Base-by-base conservation (phyloP, 1,140 invertebrate genomes). In the Ceratosolen fusciceps region DNA sequence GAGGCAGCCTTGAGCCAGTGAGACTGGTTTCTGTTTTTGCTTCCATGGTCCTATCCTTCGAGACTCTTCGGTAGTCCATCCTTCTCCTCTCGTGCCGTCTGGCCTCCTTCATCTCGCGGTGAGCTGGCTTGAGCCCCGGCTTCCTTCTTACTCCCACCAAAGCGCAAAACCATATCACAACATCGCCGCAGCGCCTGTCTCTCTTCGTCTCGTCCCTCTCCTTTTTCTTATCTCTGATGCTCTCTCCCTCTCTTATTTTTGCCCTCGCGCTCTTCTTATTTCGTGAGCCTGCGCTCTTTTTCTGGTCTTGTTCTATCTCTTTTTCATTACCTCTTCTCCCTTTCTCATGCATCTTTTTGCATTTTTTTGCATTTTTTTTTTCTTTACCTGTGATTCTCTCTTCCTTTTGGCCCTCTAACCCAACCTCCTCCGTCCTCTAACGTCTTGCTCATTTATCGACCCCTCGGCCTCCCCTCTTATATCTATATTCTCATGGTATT, bases 21-120 rank as follows among this genome's bases (percentile, higher is more conserved):
- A 90, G 89, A 90, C 89, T 90, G 89, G 89, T 90, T 90, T 90
- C 89, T 90, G 89, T 90, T 90, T 90, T 90, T 90, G 87, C 89
- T 89, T 88, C 88, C 86, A 89, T 88, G 88, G 86, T 87, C 86
- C 84, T 85, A 89, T 90, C 88, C 88, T 90, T 87, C 87, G 85
- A 86, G 87, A 85, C 82, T 86, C 85, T 84, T 86, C 87, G 84
- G 84, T 86, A 85, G 87, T 86, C 82, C 84, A 85, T 90, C 87
- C 86, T 89, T 88, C 83, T 89, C 83, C 79, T 82, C 80, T 82
- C n/a, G 24, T 37, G 47, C 83, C 86, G 84, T 79, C 79, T 77
- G 68, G 70, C 80, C 74, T 83, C 80, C 79, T 79, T 74, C 39
- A 80, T 75, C 76, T 83, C 60, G 83, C 74, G 79, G 72, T 83